Evolutionary conservation across 2,797 vertebrate species (phyloP), one percentile per base, ranked within the genome.

Genomic region (Pseudochirops cupreus): DNA sequence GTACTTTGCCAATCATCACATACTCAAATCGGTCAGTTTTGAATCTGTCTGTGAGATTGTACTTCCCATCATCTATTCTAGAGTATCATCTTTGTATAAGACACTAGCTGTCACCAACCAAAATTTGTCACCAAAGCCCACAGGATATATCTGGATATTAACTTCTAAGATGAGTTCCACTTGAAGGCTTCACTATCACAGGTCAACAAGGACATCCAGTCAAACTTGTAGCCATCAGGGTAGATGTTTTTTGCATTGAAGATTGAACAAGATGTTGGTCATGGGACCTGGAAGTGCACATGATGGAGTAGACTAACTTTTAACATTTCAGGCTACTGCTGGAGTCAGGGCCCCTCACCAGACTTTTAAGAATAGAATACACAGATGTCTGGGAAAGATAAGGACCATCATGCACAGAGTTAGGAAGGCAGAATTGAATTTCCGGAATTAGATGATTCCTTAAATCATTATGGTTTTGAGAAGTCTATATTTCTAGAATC

Each of bases 131-230:
- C 99, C 99, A 0, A 99, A 99, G 97, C 99, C 99, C 96, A 99
- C 99, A 0, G 99, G 99, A 95, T 99, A 99, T 97, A 99, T 99
- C 98, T 99, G 99, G 98, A 99, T 99, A 98, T 99, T 99, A n/a
- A 99, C 99, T n/a, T 99, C 99, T 97, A 99, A 98, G 93, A 99
- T 99, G 53, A 99, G 99, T 97, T 99, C 99, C 99, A 99, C 98
- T 99, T 99, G 98, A 99, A 99, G 93, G 99, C 99, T 97, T 99
- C 99, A 74, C 99, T 99, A 98, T 99, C 99, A 98, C 99, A 99
- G 95, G 99, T 99, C 90, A 99, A 98, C 57, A 99, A 99, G 96
- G 99, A 99, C 95, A 99, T 99, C 99, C 39, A 87, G 3, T 26
- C 39, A 87, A 50, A 87, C 39, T 87, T 46, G 18, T 82, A 39